Evolutionary conservation across 2,888 invertebrate species (phyloP).

Genomic region (Dinocampus coccinellae): DNA sequence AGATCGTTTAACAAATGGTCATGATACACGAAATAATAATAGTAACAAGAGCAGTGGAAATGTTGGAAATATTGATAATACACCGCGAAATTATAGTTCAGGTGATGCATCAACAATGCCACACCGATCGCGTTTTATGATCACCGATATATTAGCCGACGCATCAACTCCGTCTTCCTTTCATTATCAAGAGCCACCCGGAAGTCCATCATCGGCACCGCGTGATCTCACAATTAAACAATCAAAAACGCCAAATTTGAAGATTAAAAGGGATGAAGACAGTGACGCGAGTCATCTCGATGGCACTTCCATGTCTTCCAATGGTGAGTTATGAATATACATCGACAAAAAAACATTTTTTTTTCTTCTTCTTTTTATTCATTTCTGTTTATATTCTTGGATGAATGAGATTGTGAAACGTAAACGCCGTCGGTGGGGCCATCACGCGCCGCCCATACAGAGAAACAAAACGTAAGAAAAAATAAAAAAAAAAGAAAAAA

Average conservation of each 20-base stretch:
- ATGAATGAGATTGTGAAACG: background rate
- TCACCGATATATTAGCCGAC: conserved; percentile 86
- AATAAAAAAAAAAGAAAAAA: background rate
- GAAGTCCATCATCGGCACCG: conserved; percentile 71
- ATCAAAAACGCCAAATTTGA: conserved; percentile 70
- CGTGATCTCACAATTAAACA: conserved; percentile 74
- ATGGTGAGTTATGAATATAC: conserved; percentile 70
- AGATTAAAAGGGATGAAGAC: conserved; percentile 74
- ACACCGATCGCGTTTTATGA: conserved; percentile 88
- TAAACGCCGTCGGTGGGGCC: background rate
- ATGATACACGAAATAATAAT: conserved; percentile 51
- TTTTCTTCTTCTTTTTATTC: background rate
- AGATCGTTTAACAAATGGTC: conserved; percentile 57
- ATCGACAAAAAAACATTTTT: too few relatives aligned
- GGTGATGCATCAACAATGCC: conserved; percentile 67
- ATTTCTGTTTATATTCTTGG: background rate
- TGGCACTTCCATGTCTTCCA: conserved; percentile 71
- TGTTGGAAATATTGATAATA: conserved; percentile 34
- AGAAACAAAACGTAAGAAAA: too few relatives aligned
- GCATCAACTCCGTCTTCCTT: conserved; percentile 64
- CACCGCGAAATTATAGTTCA: conserved; percentile 10
- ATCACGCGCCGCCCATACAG: background rate
- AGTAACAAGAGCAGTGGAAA: conserved; percentile 45
- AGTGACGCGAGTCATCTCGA: conserved; percentile 71
- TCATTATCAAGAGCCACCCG: conserved; percentile 61